Base-by-base conservation (phyloP, 2,113 vertebrate genomes). In the Phylloscopus whistleri region DNA sequence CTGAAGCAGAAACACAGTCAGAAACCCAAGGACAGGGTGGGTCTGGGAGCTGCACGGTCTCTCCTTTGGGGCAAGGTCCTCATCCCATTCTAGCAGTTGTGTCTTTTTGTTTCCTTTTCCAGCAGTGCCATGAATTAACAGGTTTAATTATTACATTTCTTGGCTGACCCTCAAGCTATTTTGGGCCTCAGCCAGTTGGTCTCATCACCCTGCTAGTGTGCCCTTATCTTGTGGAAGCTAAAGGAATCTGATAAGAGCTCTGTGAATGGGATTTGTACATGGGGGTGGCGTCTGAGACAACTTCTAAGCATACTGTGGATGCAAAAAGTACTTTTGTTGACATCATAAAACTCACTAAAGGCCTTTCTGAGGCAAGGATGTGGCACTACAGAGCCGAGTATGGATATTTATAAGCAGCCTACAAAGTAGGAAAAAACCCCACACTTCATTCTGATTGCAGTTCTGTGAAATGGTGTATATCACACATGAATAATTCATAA, bases 181-280 rank as follows among this genome's bases (percentile, higher is more conserved):
- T 63, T 74, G 46, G 17, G 53, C 30, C 35, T 74, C 30, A 63
- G 39, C 27, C 52, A 35, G 37, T 9, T 81, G 72, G 43, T 75
- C 37, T 74, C 33, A 26, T 69, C 35, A 10, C 20, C 1, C 2
- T 89, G 64, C 60, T 44, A 51, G 30, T 18, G 14, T 74, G 43
- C 39, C 64, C 35, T 77, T 84, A 37, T 30, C 73, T 93, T 27
- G 80, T 37, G 43, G 41, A 48, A 43, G 23, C 30, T 80, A 8
- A 59, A 30, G 31, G 63, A 64, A 23, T 80, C 35, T 66, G 52
- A 39, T 63, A 16, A 63, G 64, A 81, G 68, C 53, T 66, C 55
- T 0, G 0, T 66, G 59, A 58, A 63, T 48, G 39, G 39, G 60
- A 63, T 44, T 87, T 46, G 6, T 52, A 5, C 35, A 23, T n/a